Conservation (phyloP, 2,888 invertebrate genomes). For the Phortica okadai region DNA sequence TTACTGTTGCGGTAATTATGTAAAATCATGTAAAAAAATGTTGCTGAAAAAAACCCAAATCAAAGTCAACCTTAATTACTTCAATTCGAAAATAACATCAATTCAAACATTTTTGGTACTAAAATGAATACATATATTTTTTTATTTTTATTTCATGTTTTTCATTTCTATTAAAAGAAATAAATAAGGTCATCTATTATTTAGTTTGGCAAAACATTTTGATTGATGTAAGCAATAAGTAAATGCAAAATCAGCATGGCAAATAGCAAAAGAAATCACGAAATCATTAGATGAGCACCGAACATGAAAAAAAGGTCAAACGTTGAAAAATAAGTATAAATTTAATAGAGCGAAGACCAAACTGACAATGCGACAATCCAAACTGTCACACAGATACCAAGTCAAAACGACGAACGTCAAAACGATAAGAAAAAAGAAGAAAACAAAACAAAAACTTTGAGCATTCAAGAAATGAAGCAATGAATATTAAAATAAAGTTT, state of each 20-base stretch:
- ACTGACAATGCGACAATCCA: slow-evolving; percentile 13
- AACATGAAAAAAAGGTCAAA: slow-evolving; percentile 30
- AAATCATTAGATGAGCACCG: background rate
- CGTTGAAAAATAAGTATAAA: slow-evolving; percentile 13
- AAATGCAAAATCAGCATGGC: slow-evolving; percentile 12
- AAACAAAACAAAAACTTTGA: slow-evolving; percentile 46
- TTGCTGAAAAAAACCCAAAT: no score
- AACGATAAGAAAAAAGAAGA: background rate
- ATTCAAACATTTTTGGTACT: no score
- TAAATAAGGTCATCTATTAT: no score
- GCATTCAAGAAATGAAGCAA: slow-evolving; percentile 60
- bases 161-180: no score
- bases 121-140: no score
- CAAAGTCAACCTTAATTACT: no score
- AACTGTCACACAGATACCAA: background rate
- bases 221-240: slow-evolving; percentile 17
- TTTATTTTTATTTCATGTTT: no score
- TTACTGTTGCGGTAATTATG: no score
- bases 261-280: background rate
- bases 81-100: no score
- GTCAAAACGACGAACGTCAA: background rate
- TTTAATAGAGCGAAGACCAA: background rate
- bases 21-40: no score
- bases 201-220: background rate
- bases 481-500: slow-evolving; percentile 66